A percentile compares a stretch with the other conserved stretches of the same genome.
Evolutionary conservation across 2,888 invertebrate species (phyloP).

Genomic region (Drosophila silvestris): DNA sequence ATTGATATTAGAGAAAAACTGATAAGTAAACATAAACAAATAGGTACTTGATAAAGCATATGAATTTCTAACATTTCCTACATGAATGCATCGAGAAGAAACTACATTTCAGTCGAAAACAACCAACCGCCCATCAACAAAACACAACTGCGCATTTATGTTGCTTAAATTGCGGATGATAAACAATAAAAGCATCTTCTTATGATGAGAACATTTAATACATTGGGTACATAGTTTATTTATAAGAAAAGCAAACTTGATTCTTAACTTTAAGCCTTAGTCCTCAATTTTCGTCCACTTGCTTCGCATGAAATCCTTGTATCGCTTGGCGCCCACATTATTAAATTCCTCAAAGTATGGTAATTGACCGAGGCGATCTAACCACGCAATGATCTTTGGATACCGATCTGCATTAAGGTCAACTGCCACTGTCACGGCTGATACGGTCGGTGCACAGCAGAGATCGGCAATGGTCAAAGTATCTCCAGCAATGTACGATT

Average conservation of each 20-base stretch:
- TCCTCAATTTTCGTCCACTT: slow-evolving; percentile 42
- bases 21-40: not conserved
- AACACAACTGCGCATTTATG: not conserved
- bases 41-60: too few species aligned
- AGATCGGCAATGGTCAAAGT: slow-evolving; percentile 75
- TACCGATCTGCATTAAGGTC: slow-evolving; percentile 58
- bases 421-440: slow-evolving; percentile 44
- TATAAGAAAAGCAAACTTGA: not conserved
- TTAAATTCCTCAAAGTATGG: slow-evolving; percentile 69
- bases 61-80: too few species aligned
- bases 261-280: not conserved
- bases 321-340: slow-evolving; percentile 39
- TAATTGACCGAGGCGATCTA: slow-evolving; percentile 59
- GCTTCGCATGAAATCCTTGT: slow-evolving; percentile 40
- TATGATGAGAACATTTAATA: not conserved
- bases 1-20: not conserved
- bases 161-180: not conserved
- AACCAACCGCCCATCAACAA: not conserved
- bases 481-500: slow-evolving; percentile 63
- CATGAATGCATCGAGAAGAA: not conserved
- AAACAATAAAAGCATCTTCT: not conserved
- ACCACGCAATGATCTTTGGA: slow-evolving; percentile 70
- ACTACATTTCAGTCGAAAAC: not conserved
- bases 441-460: slow-evolving; percentile 52
- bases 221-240: not conserved